Conservation (phyloP, 2,113 vertebrate genomes). For the Rhynchopsitta pachyrhyncha region DNA sequence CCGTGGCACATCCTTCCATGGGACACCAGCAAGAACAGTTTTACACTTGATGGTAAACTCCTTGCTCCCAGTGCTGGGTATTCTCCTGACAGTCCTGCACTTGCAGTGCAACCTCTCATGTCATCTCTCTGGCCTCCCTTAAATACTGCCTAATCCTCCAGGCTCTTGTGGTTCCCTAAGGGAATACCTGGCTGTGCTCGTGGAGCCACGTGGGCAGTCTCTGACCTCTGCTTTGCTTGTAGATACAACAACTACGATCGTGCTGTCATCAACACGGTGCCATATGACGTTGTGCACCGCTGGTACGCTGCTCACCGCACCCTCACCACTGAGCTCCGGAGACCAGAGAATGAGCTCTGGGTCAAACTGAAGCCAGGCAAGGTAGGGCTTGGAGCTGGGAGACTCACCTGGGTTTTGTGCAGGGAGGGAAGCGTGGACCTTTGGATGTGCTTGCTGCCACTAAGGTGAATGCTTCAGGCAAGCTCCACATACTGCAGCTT, state of each 20-base stretch:
- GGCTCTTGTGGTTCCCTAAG: background rate
- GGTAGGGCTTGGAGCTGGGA: constrained; percentile 68
- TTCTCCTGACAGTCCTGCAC: background rate
- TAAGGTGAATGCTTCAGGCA: background rate
- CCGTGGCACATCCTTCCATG: background rate
- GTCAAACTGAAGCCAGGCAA: constrained; percentile 91
- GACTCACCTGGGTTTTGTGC: background rate
- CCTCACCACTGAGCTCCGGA: constrained; percentile 84
- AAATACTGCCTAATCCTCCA: background rate
- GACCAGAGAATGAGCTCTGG: constrained; percentile 90
- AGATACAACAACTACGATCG: constrained; percentile 97
- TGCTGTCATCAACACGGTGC: constrained; percentile 84
- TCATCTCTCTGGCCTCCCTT: background rate
- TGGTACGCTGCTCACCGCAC: constrained; percentile 89
- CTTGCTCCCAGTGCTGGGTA: background rate
- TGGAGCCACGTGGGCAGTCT: rapidly evolving
- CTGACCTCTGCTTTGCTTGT: background rate
- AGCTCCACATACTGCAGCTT: rapidly evolving
- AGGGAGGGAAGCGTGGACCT: background rate
- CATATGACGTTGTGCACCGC: constrained; percentile 80
- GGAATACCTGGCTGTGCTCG: background rate
- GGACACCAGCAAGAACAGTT: background rate
- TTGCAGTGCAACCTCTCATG: background rate
- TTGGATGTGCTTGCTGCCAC: rapidly evolving
- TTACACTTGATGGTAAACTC: background rate